A percentile compares a stretch with the other conserved stretches of the same genome.
Evolutionary conservation across 2,888 invertebrate genomes (phyloP).

Genomic region (Cepaea hortensis): DNA sequence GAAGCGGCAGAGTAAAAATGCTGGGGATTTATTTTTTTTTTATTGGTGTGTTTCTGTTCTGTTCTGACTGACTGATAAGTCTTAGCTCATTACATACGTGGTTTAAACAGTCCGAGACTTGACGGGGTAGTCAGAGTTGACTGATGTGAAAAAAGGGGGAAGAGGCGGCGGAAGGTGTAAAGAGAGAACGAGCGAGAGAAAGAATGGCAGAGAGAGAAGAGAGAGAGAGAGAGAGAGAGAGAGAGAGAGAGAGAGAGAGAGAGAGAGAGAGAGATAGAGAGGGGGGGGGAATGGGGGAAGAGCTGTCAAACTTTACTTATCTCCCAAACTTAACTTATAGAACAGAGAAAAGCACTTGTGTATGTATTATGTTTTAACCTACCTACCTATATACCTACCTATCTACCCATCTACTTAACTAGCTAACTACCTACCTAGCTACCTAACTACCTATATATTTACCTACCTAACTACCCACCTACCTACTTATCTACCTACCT

Average conservation of each 20-base stretch:
- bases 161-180: not conserved
- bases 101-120: not conserved
- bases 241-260: not conserved
- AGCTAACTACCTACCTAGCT: too few relatives aligned
- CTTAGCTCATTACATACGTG: constrained; percentile 10
- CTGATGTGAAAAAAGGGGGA: not conserved
- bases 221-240: not conserved
- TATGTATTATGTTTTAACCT: too few relatives aligned
- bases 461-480: too few relatives aligned
- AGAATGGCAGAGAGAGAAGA: not conserved
- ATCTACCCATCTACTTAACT: too few relatives aligned
- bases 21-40: constrained; percentile 11
- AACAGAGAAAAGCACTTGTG: too few relatives aligned
- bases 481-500: too few relatives aligned
- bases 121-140: not conserved
- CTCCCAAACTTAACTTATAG: too few relatives aligned
- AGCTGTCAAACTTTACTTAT: too few relatives aligned
- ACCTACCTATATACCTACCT: too few relatives aligned
- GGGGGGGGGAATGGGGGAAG: not conserved
- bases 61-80: constrained; percentile 18
- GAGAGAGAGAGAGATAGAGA: not conserved
- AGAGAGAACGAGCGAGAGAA: not conserved
- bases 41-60: not conserved
- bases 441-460: too few relatives aligned
- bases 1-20: not conserved